Percentiles rank a stretch among this genome's conserved stretches.
Evolutionary conservation across 2,888 invertebrate species (phyloP).

Genomic region (Lithophane ornitopus): DNA sequence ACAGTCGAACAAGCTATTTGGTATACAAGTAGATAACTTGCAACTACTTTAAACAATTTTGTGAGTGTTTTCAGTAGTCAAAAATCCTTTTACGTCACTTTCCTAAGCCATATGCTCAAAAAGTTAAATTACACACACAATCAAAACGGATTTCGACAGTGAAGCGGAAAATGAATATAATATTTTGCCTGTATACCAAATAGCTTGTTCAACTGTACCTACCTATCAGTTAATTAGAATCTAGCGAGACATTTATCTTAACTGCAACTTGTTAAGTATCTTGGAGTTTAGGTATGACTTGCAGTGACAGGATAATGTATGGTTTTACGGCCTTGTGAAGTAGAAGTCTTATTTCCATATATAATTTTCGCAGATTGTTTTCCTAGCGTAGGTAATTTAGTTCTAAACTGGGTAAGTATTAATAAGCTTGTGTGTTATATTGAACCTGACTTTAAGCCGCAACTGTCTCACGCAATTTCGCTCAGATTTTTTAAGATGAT

Average conservation of each 20-base stretch:
- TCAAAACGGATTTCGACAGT: too few relatives aligned
- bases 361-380: conserved; percentile 1
- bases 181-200: too few relatives aligned
- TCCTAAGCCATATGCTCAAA: too few relatives aligned
- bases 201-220: background rate
- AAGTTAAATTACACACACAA: too few relatives aligned
- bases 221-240: conserved; percentile 37
- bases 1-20: too few relatives aligned
- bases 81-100: too few relatives aligned
- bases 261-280: conserved; percentile 1
- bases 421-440: conserved; percentile 26
- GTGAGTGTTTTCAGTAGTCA: too few relatives aligned
- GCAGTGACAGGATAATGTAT: conserved; percentile 15
- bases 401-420: conserved; percentile 4
- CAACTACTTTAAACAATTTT: too few relatives aligned
- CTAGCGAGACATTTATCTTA: conserved; percentile 36
- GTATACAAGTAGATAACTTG: too few relatives aligned
- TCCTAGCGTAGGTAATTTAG: background rate
- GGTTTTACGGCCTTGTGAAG: background rate
- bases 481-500: background rate
- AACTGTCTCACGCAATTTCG: conserved; percentile 24
- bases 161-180: too few relatives aligned
- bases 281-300: conserved; percentile 18
- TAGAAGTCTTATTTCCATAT: conserved; percentile 5
- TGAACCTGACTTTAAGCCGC: background rate